Base-by-base conservation (phyloP, 1,140 invertebrate species). In the Adoxophyes honmai region DNA sequence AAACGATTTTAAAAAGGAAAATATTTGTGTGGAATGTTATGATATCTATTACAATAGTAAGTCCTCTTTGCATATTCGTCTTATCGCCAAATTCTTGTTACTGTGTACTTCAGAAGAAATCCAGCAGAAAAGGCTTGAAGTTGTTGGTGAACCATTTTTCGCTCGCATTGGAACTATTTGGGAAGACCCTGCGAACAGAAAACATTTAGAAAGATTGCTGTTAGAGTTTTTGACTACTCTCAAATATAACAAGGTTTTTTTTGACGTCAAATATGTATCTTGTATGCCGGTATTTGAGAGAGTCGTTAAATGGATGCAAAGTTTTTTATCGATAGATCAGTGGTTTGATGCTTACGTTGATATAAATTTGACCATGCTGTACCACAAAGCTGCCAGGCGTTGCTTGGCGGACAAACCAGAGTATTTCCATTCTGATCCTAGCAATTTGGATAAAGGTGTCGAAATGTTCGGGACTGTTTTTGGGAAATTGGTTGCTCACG, bases 351-450 rank as follows among this genome's bases (percentile, higher is more conserved):
- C 39, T 15, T 81, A 75, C 28, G 66, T 68, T 0, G 34, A 59
- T 11, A 62, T 84, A 14, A 71, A 80, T 51, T 56, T 78, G n/a
- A 79, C 66, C 7, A 76, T 79, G 68, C 51, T 73, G 9, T 84
- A 78, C 55, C 76, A 57, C 34, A 77, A 70, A 33, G 59, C 76
- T 11, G 56, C 82, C 2, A 57, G 64, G 36, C 63, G 73, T 13
- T 54, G 64, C 28, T n/a, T 71, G 0, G 67, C 70, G 60, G 37
- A 66, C 16, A 59, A 66, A 14, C 68, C 71, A 4, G 54, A 63
- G 13, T 39, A 70, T 2, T 78, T 78, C 36, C 55, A 64, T 7
- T 52, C 74, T 21, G 15, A 37, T 9, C 55, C 44, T 44, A 28
- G 34, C n/a, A 69, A 68, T 38, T 15, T 34, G 35, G 57, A 51